Percentiles rank a stretch among this genome's conserved stretches.
Evolutionary conservation across 2,113 vertebrate species (phyloP).

Genomic region (Thinocorus orbignyianus): DNA sequence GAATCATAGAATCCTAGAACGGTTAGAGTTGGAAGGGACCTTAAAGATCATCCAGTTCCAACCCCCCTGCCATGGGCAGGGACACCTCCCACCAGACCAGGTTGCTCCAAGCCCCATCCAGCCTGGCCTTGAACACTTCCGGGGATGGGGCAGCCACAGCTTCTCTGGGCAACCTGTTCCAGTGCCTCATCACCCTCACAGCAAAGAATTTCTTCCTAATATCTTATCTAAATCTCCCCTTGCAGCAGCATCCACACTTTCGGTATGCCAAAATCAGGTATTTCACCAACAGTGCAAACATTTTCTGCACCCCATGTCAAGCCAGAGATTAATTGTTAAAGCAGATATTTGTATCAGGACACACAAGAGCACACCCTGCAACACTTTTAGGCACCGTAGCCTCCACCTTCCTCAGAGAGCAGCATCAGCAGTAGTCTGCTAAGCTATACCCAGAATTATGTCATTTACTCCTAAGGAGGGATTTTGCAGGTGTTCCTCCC

Average conservation of each 20-base stretch:
- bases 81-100: too few relatives aligned
- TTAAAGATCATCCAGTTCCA: too few relatives aligned
- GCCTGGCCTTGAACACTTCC: too few relatives aligned
- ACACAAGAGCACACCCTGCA: background rate
- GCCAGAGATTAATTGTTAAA: background rate
- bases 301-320: background rate
- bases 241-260: background rate
- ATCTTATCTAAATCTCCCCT: too few relatives aligned
- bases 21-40: too few relatives aligned
- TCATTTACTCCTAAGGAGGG: background rate
- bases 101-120: too few relatives aligned
- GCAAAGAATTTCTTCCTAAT: too few relatives aligned
- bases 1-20: too few relatives aligned
- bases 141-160: too few relatives aligned
- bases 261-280: background rate
- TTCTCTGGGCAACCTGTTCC: too few relatives aligned
- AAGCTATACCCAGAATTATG: background rate
- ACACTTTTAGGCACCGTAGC: rapidly evolving
- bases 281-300: background rate
- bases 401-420: background rate
- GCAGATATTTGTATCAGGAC: background rate
- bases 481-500: background rate
- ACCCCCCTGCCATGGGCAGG: too few relatives aligned
- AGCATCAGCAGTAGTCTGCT: background rate
- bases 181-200: too few relatives aligned